These are phyloP conservation scores for Lepidurus arcticus DNA, from an alignment of 1,140 invertebrate genomes.

Conservation along the genomic window DNA sequence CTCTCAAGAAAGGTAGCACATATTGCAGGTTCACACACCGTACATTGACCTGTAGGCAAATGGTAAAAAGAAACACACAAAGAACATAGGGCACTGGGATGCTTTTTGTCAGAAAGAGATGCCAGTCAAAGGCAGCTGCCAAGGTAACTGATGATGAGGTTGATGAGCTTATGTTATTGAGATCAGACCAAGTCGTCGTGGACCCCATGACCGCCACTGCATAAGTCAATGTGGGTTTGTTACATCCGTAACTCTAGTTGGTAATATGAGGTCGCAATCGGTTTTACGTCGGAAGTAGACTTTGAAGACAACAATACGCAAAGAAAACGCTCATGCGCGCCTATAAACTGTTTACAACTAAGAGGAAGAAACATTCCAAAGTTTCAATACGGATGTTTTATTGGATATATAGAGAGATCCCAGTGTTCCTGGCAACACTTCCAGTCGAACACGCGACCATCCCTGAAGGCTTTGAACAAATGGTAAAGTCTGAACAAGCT, in stretches of 20 bases:
- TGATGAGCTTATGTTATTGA: background rate
- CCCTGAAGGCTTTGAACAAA: background rate
- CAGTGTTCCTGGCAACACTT: too few species aligned
- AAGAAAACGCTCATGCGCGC: too few species aligned
- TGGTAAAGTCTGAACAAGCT: background rate
- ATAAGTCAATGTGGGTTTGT: background rate
- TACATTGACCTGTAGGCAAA: background rate
- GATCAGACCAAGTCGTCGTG: background rate
- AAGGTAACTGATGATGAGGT: background rate
- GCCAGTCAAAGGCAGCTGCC: background rate
- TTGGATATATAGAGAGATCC: too few species aligned
- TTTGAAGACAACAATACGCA: too few species aligned
- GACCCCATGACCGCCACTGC: background rate
- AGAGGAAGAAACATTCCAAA: too few species aligned
- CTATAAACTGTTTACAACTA: too few species aligned
- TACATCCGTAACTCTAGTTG: background rate
- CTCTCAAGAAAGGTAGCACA: background rate
- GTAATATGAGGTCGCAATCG: too few species aligned
- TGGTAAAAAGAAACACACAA: background rate
- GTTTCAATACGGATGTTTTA: too few species aligned
- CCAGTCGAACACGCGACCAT: too few species aligned
- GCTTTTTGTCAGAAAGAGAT: background rate
- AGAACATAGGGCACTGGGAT: background rate
- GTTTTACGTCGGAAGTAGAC: too few species aligned
- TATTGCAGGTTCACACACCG: background rate